phyloP scores from a whole-genome alignment of 2,888 invertebrate species.

The Tryphoninae sp. region DNA sequence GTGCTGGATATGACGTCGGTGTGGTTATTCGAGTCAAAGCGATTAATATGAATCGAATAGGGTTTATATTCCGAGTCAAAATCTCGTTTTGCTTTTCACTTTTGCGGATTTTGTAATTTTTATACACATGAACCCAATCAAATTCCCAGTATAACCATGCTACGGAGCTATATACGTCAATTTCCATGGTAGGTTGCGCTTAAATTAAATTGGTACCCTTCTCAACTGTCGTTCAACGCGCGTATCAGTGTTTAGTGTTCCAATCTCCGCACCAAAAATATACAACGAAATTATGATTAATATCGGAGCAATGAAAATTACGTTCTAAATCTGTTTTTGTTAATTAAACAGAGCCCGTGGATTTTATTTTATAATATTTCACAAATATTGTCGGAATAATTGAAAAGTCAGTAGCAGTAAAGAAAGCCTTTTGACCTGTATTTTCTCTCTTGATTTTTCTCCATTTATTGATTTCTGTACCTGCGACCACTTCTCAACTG shows the following conservation, averaged over 20 bases:
- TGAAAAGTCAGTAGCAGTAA: not conserved
- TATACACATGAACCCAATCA: not conserved
- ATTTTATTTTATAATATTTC: not conserved
- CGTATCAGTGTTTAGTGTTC: not conserved
- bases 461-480: not conserved
- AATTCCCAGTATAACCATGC: not conserved
- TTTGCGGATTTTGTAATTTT: not conserved
- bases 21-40: not conserved
- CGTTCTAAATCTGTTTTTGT: not conserved
- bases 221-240: not conserved
- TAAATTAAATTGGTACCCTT: not conserved
- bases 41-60: not conserved
- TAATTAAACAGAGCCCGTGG: not conserved
- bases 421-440: not conserved
- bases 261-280: not conserved
- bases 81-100: not conserved
- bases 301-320: not conserved
- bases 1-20: not conserved
- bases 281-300: not conserved
- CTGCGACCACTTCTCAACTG: too few species aligned
- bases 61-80: not conserved
- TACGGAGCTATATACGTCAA: not conserved
- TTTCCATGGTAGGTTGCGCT: not conserved
- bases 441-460: not conserved
- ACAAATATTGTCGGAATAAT: not conserved